Evolutionary conservation across 2,797 vertebrate species (phyloP), one percentile per base, ranked within the genome.

Genomic region (Sebastes taczanowskii): DNA sequence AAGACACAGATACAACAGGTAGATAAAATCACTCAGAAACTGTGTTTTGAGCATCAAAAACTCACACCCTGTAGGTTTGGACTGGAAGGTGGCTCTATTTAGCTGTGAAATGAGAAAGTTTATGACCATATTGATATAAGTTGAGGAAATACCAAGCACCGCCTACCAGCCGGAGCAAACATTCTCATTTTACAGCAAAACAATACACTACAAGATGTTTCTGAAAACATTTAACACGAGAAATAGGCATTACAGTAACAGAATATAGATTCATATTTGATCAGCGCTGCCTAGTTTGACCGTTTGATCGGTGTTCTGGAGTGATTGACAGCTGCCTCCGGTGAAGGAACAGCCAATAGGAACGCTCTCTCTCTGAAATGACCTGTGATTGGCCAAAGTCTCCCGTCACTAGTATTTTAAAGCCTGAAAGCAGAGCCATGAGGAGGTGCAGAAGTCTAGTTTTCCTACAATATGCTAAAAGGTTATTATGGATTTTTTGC

Each of bases 271-370:
- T 52, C 18, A 52, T 52, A 20, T 52, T 52, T 52, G 8, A n/a
- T 52, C 46, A 52, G 0, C 8, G 4, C 18, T 52, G 18, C 46
- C 46, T 52, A 30, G 2, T 30, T 22, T 8, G 7, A 34, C 23
- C 14, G 9, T 7, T 49, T 46, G 4, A 49, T n/a, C 7, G 4
- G 46, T 0, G 18, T 20, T 49, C 3, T 1, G 3, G 18, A 49
- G 46, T 20, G 46, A 49, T 20, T 49, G 18, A 49, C 46, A 49
- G 46, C 46, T 49, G 1, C 18, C 1, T 49, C 46, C 1, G 6
- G 0, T 46, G 16, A 46, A 46, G 1, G 42, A 46, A 49, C 0
- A 49, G 42, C 42, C 16, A 49, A 49, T 49, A 49, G 7, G 42
- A 49, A 20, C 7, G 16, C 16, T 49, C 18, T 20, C 7, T 52